phyloP scores from a whole-genome alignment of 2,113 vertebrate genomes.

The Turnix velox region DNA sequence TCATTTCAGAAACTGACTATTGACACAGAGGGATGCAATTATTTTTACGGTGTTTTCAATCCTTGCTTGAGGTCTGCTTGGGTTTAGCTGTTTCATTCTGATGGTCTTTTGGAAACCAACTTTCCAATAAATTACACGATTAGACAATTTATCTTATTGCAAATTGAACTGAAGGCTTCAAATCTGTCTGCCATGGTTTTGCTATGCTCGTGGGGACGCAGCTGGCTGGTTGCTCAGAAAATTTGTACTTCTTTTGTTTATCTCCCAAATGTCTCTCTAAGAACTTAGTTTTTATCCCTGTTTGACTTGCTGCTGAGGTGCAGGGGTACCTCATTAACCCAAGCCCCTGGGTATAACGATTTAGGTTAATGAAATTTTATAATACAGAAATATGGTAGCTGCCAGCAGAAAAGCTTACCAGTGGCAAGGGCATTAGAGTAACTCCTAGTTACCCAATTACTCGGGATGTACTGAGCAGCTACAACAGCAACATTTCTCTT shows the following conservation, averaged over 20 bases:
- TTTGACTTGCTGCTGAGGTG: background rate
- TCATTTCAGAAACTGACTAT: background rate
- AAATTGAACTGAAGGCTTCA: background rate
- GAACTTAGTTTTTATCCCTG: background rate
- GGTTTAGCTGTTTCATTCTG: background rate
- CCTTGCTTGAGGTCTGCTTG: background rate
- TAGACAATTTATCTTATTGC: background rate
- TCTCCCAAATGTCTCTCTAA: background rate
- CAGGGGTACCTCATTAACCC: background rate
- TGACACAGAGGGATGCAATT: background rate
- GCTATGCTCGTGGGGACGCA: fast-evolving
- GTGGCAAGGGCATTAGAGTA: background rate
- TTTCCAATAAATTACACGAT: background rate
- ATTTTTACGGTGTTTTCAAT: conserved; percentile 1
- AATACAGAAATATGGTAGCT: background rate
- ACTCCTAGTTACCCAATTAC: background rate
- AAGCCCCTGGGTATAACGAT: background rate
- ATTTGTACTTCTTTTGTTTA: background rate
- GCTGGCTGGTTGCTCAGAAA: background rate
- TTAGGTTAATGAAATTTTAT: conserved; percentile 19
- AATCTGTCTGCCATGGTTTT: background rate
- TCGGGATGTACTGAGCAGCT: background rate
- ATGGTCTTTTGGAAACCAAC: background rate
- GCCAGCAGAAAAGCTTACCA: background rate
- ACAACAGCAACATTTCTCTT: background rate